These are phyloP conservation scores for Silurus lanzhouensis DNA, from an alignment of 2,797 vertebrate species.

Conservation along the genomic window DNA sequence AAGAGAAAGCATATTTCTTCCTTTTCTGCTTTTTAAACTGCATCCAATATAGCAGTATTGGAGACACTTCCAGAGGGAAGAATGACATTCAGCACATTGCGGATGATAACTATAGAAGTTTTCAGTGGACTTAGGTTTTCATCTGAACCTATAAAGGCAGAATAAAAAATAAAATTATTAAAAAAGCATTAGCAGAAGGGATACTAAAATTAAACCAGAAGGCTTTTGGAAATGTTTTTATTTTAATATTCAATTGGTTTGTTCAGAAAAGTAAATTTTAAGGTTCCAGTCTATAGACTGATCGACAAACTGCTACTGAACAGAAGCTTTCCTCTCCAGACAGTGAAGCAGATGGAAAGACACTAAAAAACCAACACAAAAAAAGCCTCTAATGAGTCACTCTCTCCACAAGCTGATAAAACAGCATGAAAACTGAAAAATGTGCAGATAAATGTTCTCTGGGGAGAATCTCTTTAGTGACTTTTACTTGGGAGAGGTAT, in stretches of 20 bases:
- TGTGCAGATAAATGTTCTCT: not conserved
- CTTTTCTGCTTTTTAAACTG: conserved; percentile 54
- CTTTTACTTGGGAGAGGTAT: not conserved
- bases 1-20: conserved; percentile 52
- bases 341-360: conserved; percentile 18
- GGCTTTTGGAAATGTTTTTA: not conserved
- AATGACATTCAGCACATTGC: conserved; percentile 32
- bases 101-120: conserved; percentile 6
- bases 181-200: not conserved
- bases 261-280: conserved; percentile 2
- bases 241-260: not conserved
- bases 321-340: conserved; percentile 19
- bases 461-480: not conserved
- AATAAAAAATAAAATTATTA: conserved; percentile 29
- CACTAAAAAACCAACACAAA: not conserved
- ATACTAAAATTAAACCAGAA: not conserved
- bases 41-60: conserved; percentile 56
- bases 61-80: conserved; percentile 23
- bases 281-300: not conserved
- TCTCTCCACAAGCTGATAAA: conserved; percentile 30
- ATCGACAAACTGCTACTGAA: conserved; percentile 23
- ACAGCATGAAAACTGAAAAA: conserved; percentile 14
- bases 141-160: conserved; percentile 36
- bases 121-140: conserved; percentile 11
- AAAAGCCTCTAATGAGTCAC: conserved; percentile 4